Conservation (phyloP, 1,140 invertebrate genomes). For the Paraescarpia echinospica region DNA sequence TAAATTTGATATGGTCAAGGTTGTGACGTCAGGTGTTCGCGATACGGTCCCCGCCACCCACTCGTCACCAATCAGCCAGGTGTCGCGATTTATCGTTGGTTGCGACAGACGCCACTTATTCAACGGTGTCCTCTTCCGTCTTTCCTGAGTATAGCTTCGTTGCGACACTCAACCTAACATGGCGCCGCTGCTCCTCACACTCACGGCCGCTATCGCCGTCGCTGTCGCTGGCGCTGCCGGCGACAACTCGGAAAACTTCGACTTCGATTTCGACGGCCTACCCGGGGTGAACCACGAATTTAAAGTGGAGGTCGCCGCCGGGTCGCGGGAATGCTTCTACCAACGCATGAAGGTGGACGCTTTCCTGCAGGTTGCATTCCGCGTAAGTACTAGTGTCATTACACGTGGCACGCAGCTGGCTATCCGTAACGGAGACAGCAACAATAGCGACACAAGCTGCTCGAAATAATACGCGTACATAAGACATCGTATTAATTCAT, state of each 20-base stretch:
- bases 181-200: neutral
- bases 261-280: constrained; percentile 51
- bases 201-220: neutral
- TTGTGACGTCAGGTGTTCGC: neutral
- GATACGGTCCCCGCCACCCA: neutral
- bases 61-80: neutral
- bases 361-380: constrained; percentile 43
- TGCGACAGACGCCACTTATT: neutral
- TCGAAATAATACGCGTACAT: neutral
- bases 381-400: constrained; percentile 36
- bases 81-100: neutral
- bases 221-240: neutral
- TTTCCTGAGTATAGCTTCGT: neutral
- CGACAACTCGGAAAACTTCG: constrained; percentile 12
- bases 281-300: constrained; percentile 51
- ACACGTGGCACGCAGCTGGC: neutral
- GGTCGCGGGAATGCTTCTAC: constrained; percentile 46
- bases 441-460: neutral
- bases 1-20: neutral
- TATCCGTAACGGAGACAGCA: neutral
- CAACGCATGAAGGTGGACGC: constrained; percentile 40
- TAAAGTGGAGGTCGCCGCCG: constrained; percentile 42
- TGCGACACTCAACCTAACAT: neutral
- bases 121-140: neutral
- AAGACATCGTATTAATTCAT: neutral